Percentiles rank a stretch among this genome's conserved stretches.
Evolutionary conservation across 1,140 invertebrate species (phyloP).

Genomic region (Odontomachus brunneus): DNA sequence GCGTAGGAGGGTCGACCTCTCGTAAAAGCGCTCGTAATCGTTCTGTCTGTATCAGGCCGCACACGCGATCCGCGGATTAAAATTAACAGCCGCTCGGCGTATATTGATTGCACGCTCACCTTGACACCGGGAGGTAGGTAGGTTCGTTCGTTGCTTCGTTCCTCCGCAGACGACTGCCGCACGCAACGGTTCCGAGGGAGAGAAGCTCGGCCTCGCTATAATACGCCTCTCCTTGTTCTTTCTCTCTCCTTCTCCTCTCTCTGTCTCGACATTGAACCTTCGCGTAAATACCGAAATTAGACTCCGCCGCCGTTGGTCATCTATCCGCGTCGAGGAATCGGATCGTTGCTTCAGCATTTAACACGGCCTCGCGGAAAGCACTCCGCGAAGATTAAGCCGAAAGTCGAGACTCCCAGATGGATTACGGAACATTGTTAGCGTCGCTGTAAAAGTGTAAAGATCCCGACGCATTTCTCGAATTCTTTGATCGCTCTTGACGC

Average conservation of each 20-base stretch:
- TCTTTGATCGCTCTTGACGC: not conserved
- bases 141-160: conserved; percentile 1
- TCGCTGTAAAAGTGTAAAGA: conserved; percentile 22
- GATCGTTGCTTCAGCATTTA: conserved; percentile 34
- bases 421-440: not conserved
- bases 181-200: conserved; percentile 29
- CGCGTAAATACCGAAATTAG: conserved; percentile 46
- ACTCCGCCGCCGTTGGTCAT: not conserved
- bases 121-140: conserved; percentile 64
- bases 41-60: conserved; percentile 54
- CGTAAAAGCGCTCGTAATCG: conserved; percentile 61
- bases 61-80: conserved; percentile 72
- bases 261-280: conserved; percentile 39
- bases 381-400: not conserved
- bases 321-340: conserved; percentile 14
- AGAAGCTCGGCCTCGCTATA: not conserved
- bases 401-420: not conserved
- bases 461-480: conserved; percentile 24
- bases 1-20: conserved; percentile 36
- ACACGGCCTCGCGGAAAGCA: not conserved
- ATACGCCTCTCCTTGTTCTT: not conserved
- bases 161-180: conserved; percentile 13
- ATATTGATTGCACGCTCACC: conserved; percentile 79
- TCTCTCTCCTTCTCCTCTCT: too few relatives aligned
- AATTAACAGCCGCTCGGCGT: conserved; percentile 70